Evolutionary conservation across 23 tunicate species (phyloP), one percentile per base, ranked within the genome.

Genomic region (Ascidia mentula): DNA sequence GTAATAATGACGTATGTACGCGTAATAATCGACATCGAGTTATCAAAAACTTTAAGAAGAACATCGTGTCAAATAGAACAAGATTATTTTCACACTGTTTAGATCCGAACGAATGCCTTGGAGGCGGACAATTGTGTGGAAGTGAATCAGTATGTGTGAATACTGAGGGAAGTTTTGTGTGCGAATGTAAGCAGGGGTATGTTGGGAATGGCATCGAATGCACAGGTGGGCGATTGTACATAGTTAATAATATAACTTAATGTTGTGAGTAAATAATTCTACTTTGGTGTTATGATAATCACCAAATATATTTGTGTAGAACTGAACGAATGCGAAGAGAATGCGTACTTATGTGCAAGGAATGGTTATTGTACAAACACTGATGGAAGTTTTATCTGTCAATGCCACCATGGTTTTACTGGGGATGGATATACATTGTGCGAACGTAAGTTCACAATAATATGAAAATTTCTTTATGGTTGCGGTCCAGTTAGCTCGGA

Each of bases 101-200:
- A 53, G 65, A 53, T 28, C 65, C 13, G 65, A 53, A 53, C 13
- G 65, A 53, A 45, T 82, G 87, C 36, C 32, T 30, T 45, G 9
- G 31, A 60, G 32, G 17, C 33, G 33, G 31, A 1, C 73, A 75
- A 32, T 32, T 13, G 6, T 82, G 78, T 59, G 79, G 53, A 0
- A 32, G 18, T 15, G 39, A 77, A 33, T 40, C 85, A 12, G 85
- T 72, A 18, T 86, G 90, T 69, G 85, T 53, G 40, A 86, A 86
- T 60, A 80, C 85, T 0, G 69, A 45, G 0, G 90, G 90, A 18
- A 73, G 84, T 72, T 79, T 60, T 46, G 39, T 38, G 8, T 86
- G 83, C 72, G 85, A 86, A 46, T 86, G 90, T 71, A 38, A 70
- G 18, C 34, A 36, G n/a, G 90, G 90, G 15, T 86, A 79, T 37